These are phyloP conservation scores for Dendronephthya gigantea DNA, from an alignment of 64 coral and sea anemone genomes.

Conservation along the genomic window DNA sequence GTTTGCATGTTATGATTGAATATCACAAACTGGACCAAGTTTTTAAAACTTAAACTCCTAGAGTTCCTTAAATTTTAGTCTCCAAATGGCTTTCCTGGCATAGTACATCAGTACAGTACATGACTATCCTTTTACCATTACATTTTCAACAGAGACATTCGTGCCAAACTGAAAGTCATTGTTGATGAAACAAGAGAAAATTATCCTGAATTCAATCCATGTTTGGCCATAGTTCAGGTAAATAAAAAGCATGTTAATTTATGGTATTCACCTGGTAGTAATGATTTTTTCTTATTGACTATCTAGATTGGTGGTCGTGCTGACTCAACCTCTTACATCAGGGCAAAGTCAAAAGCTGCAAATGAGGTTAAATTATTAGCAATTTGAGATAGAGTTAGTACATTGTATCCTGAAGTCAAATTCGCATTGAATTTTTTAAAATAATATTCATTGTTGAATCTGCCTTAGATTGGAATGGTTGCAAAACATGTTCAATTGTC, in stretches of 20 bases:
- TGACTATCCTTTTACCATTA: neutral
- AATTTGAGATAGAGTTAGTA: neutral
- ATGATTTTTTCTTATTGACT: neutral
- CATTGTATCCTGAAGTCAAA: neutral
- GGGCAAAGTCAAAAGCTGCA: constrained; percentile 74
- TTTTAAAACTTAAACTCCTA: too few relatives aligned
- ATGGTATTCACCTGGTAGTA: too few relatives aligned
- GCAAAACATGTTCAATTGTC: constrained; percentile 88
- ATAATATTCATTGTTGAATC: neutral
- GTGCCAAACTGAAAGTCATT: constrained; percentile 67
- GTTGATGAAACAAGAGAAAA: constrained; percentile 63
- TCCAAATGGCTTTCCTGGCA: too few relatives aligned
- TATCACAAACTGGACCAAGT: too few relatives aligned
- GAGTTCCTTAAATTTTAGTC: too few relatives aligned
- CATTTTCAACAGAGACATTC: constrained; percentile 61
- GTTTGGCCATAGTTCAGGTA: constrained; percentile 91
- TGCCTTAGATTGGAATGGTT: constrained; percentile 80
- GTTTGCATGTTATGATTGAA: too few relatives aligned
- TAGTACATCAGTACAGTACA: neutral
- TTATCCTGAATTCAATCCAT: constrained; percentile 71
- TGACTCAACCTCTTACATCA: constrained; percentile 87
- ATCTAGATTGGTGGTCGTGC: constrained; percentile 72
- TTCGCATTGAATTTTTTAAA: neutral
- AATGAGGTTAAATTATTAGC: constrained; percentile 50
- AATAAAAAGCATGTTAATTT: too few relatives aligned